Percentiles rank a stretch among this genome's conserved stretches.
These are phyloP conservation scores for Hyla sarda DNA, from an alignment of 2,113 vertebrate species.

Conservation along the genomic window DNA sequence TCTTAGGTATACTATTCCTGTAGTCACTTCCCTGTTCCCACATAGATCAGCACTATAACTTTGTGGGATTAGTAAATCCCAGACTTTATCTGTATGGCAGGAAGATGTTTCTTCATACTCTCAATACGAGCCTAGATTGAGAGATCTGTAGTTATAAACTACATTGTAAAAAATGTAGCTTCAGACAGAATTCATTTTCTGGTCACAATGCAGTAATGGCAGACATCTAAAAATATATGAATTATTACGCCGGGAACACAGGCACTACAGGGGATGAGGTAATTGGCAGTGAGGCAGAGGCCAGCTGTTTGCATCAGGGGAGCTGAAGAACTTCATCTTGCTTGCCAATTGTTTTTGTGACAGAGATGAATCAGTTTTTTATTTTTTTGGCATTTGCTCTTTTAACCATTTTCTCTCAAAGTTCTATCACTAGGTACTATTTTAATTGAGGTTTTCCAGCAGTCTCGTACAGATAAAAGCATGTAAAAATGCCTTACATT, in stretches of 20 bases:
- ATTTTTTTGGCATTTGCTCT: not conserved
- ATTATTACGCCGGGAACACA: constrained; percentile 40
- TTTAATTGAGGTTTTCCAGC: not conserved
- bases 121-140: not conserved
- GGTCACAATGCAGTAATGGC: not conserved
- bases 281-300: constrained; percentile 48
- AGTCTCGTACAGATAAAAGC: not conserved
- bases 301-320: constrained; percentile 40
- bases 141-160: not conserved
- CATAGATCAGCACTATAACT: not conserved
- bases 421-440: not conserved
- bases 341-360: constrained; percentile 10
- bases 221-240: constrained; percentile 54
- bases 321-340: constrained; percentile 34
- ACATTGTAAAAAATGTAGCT: not conserved
- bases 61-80: no score
- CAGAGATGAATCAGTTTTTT: constrained; percentile 8
- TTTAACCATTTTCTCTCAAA: not conserved
- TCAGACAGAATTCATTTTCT: constrained; percentile 10
- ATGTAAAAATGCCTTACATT: not conserved
- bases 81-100: no score
- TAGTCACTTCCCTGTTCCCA: no score
- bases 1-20: not conserved
- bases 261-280: constrained; percentile 44
- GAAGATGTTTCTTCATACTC: not conserved